phyloP scores from a whole-genome alignment of 2,888 invertebrate genomes.

The Brachyptera risi region DNA sequence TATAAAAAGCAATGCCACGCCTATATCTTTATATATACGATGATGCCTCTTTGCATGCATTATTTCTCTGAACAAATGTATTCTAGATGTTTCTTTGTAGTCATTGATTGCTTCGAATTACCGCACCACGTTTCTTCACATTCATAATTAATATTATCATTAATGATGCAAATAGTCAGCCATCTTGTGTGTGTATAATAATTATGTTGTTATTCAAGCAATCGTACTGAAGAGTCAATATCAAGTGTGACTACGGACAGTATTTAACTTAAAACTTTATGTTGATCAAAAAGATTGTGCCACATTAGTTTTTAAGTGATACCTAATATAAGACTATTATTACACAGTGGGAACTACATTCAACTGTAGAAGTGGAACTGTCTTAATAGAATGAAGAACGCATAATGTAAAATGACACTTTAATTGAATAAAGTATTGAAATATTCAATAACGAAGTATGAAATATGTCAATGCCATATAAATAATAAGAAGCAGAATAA shows the following conservation, averaged over 20 bases:
- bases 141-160: too few relatives aligned
- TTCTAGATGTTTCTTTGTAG: too few relatives aligned
- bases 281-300: slow-evolving; percentile 29
- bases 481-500: not conserved
- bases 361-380: too few relatives aligned
- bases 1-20: too few relatives aligned
- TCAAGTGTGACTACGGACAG: not conserved
- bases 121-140: too few relatives aligned
- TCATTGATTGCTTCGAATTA: too few relatives aligned
- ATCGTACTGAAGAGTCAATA: slow-evolving; percentile 5
- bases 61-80: too few relatives aligned
- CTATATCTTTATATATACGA: too few relatives aligned
- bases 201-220: too few relatives aligned
- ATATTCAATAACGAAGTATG: not conserved
- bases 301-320: slow-evolving; percentile 26
- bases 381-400: not conserved
- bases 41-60: too few relatives aligned
- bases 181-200: not conserved
- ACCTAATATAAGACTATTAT: too few relatives aligned
- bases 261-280: slow-evolving; percentile 12
- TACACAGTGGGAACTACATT: too few relatives aligned
- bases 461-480: not conserved
- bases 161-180: not conserved
- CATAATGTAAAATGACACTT: not conserved
- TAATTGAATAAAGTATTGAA: not conserved